A percentile compares a stretch with the other conserved stretches of the same genome.
Conservation (phyloP, 2,797 vertebrate genomes). For the Siniperca obscura region DNA sequence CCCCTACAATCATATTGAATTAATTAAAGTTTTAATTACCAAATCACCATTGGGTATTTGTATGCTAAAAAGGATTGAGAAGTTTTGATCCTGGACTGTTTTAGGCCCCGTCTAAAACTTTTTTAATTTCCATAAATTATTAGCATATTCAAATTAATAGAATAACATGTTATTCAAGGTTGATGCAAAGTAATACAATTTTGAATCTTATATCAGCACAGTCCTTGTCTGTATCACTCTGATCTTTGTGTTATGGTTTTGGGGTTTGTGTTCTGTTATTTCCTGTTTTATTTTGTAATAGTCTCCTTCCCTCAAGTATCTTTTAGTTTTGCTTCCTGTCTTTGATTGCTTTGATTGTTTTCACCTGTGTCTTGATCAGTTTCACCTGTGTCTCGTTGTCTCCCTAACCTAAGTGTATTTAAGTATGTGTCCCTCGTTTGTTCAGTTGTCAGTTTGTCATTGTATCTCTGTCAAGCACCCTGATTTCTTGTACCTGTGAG, state of each 20-base stretch:
- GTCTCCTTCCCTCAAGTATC: too few relatives aligned
- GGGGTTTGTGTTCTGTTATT: too few relatives aligned
- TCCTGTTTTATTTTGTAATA: too few relatives aligned
- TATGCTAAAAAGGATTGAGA: conserved; percentile 54
- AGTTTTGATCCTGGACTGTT: conserved; percentile 50
- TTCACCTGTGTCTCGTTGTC: too few relatives aligned
- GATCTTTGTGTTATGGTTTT: not conserved
- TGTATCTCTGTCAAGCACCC: too few relatives aligned
- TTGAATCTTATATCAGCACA: not conserved
- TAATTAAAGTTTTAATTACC: conserved; percentile 82
- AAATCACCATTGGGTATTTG: conserved; percentile 70
- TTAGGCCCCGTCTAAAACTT: conserved; percentile 17
- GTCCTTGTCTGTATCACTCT: not conserved
- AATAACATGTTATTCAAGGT: not conserved
- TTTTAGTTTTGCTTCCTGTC: too few relatives aligned
- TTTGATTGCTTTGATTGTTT: too few relatives aligned
- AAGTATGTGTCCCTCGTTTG: too few relatives aligned
- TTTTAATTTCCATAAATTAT: not conserved
- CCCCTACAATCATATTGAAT: conserved; percentile 74
- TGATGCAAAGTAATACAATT: not conserved
- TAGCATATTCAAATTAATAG: conserved; percentile 3
- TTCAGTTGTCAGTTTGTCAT: too few relatives aligned
- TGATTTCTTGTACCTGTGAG: too few relatives aligned
- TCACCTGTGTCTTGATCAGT: too few relatives aligned
- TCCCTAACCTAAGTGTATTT: too few relatives aligned